Conservation (phyloP, 2,888 invertebrate genomes). For the Tenthredo mesomela region DNA sequence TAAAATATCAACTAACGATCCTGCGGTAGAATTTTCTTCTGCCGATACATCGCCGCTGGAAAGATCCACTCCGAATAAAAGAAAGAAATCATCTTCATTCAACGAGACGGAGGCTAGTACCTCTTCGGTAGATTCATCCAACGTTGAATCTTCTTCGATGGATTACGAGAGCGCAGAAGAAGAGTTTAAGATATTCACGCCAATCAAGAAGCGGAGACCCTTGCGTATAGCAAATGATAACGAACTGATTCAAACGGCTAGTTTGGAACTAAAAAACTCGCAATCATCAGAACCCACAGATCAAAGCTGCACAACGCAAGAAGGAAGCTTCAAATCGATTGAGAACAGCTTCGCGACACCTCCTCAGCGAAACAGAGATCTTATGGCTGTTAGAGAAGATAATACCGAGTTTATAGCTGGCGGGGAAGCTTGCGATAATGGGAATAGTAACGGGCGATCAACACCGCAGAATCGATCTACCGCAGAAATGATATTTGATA, state of each 20-base stretch:
- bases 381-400: neutral
- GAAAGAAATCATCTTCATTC: constrained; percentile 55
- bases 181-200: constrained; percentile 72
- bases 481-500: constrained; percentile 63
- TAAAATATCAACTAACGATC: neutral
- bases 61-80: constrained; percentile 63
- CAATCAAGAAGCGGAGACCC: constrained; percentile 68
- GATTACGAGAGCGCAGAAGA: constrained; percentile 61
- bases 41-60: constrained; percentile 13
- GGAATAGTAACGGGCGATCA: constrained; percentile 62
- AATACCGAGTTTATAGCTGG: neutral
- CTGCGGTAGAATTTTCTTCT: neutral
- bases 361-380: neutral
- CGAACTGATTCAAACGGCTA: neutral
- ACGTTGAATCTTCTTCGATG: constrained; percentile 56
- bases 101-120: constrained; percentile 26
- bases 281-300: neutral
- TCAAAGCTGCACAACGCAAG: neutral
- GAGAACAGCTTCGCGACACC: constrained; percentile 13
- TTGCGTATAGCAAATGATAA: constrained; percentile 29
- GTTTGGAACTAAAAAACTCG: neutral
- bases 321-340: constrained; percentile 29
- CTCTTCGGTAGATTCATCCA: constrained; percentile 49
- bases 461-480: constrained; percentile 68
- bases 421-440: constrained; percentile 17